Evolutionary conservation across 2,797 vertebrate species (phyloP), one percentile per base, ranked within the genome.

Genomic region (Spinus olivaceus): DNA sequence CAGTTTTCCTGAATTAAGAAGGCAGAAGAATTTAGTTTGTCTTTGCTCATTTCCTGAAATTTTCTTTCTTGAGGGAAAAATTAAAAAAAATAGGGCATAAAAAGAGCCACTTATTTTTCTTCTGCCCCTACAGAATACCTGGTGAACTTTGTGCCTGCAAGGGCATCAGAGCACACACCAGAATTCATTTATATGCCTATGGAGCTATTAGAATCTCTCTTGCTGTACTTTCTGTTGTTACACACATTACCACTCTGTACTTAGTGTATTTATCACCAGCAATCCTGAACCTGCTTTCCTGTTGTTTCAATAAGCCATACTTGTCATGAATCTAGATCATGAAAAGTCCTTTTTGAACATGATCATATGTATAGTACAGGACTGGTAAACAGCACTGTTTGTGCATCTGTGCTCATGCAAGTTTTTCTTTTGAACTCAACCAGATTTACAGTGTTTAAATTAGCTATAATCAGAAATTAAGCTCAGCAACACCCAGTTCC

Each of bases 141-240:
- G 12, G 11, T 39, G 21, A 73, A 30, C 9, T 60, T 66, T 53
- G 25, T 0, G 0, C 33, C 33, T 60, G 24, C 46, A 32, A 30
- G 21, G 8, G 19, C 3, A 1, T 23, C 27, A 21, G 9, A 33
- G 25, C 18, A 35, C 41, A 27, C 14, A 9, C 0, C 0, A 5
- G 7, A 32, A 81, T 27, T 60, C 8, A 23, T 67, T 66, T 35
- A 53, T 41, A 41, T 7, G 2, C 35, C 39, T 8, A 32, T 27
- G 33, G 25, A 33, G 6, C 22, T 88, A 27, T 60, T 60, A 27
- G 61, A 60, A 32, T 53, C 8, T 67, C 8, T 47, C 46, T 41
- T 66, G 25, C 25, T 47, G 14, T 46, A 27, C 14, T 67, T 46
- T 47, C 33, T 22, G 3, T 46, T 28, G 20, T 16, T 25, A 65